A percentile compares a stretch with the other conserved stretches of the same genome.
Evolutionary conservation across 2,113 vertebrate species (phyloP).

Genomic region (Pycnonotus jocosus): DNA sequence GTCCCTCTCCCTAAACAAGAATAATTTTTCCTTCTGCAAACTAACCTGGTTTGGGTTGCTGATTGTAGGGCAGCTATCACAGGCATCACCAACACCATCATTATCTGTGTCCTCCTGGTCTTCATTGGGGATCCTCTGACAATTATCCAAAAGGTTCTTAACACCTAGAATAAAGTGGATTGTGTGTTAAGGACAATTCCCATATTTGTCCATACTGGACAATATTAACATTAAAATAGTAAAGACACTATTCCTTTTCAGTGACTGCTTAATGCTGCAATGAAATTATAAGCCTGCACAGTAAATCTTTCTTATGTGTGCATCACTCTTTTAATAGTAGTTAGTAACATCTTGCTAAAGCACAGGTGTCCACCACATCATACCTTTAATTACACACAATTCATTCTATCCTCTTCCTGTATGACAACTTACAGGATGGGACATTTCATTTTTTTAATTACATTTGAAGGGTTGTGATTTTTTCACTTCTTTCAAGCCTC

Average conservation of each 20-base stretch:
- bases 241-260: not conserved
- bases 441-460: not conserved
- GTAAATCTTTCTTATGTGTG: not conserved
- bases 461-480: not conserved
- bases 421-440: not conserved
- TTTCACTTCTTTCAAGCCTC: not conserved
- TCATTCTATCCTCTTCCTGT: not conserved
- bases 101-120: slow-evolving; percentile 86
- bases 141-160: slow-evolving; percentile 93
- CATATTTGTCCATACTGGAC: not conserved
- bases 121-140: slow-evolving; percentile 82
- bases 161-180: slow-evolving; percentile 73
- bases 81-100: slow-evolving; percentile 92
- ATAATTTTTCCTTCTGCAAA: not conserved
- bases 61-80: slow-evolving; percentile 92
- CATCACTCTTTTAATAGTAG: not conserved
- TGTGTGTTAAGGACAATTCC: not conserved
- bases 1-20: not conserved
- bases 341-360: not conserved
- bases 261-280: not conserved
- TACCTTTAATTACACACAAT: not conserved
- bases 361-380: not conserved
- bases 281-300: not conserved
- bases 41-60: slow-evolving; percentile 94
- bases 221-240: not conserved